Conservation (phyloP, 2,113 vertebrate genomes). For the Seriola rivoliana region DNA sequence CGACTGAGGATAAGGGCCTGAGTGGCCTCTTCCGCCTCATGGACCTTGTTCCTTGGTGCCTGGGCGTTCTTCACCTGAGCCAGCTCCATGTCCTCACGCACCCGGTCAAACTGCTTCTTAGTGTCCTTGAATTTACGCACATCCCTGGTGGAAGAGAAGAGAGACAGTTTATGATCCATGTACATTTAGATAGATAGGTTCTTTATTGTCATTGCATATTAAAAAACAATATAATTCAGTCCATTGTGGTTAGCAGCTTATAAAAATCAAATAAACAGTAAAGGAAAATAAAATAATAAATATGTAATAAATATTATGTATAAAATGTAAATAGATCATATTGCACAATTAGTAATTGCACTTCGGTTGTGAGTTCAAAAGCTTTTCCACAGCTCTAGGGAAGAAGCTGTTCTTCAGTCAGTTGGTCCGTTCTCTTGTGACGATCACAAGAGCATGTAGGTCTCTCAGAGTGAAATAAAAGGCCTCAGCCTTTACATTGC, state of each 20-base stretch:
- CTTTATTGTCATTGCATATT: too few species aligned
- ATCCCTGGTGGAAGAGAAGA: constrained; percentile 84
- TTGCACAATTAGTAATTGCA: too few species aligned
- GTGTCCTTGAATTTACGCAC: constrained; percentile 98
- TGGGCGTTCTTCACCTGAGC: constrained; percentile 96
- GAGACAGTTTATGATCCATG: background rate
- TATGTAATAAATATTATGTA: too few species aligned
- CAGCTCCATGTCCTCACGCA: constrained; percentile 96
- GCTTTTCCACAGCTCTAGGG: too few species aligned
- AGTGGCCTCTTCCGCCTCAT: constrained; percentile 95
- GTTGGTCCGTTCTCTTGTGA: too few species aligned
- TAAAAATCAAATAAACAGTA: too few species aligned
- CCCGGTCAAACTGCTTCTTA: constrained; percentile 98
- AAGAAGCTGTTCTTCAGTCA: too few species aligned
- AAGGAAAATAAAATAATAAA: too few species aligned
- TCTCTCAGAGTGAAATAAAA: background rate
- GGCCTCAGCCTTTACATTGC: background rate
- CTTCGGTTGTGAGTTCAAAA: too few species aligned
- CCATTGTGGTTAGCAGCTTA: too few species aligned
- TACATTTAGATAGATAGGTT: background rate
- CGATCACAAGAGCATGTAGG: background rate
- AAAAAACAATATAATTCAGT: too few species aligned
- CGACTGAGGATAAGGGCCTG: constrained; percentile 91
- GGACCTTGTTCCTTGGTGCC: constrained; percentile 93
- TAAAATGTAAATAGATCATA: too few species aligned